A percentile compares a stretch with the other conserved stretches of the same genome.
These are phyloP conservation scores for Hystrix cristata DNA, from an alignment of 2,113 vertebrate species.

Conservation along the genomic window DNA sequence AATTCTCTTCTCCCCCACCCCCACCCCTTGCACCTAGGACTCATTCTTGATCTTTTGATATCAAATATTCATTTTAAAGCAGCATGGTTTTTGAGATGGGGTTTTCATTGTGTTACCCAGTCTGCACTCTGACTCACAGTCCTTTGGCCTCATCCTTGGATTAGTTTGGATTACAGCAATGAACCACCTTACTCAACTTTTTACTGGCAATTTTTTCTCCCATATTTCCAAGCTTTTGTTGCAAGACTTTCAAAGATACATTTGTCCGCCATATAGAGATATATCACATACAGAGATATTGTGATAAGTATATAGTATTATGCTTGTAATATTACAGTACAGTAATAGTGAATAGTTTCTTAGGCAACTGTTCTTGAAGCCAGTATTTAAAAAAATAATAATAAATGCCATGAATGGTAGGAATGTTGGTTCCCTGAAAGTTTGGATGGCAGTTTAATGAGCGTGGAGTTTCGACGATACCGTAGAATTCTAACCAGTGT, in stretches of 20 bases:
- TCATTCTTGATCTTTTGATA: background rate
- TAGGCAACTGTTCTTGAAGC: background rate
- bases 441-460: background rate
- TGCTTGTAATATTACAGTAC: background rate
- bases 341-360: background rate
- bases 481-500: too few relatives aligned
- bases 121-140: background rate
- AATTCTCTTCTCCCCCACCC: background rate
- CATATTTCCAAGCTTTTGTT: background rate
- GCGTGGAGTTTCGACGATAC: too few relatives aligned
- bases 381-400: background rate
- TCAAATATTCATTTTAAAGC: background rate
- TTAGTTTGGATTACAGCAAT: background rate
- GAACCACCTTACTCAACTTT: background rate
- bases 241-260: background rate
- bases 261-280: background rate
- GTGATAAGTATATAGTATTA: background rate
- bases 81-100: background rate
- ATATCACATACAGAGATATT: background rate
- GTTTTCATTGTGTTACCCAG: background rate
- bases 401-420: background rate
- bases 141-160: background rate
- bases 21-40: background rate
- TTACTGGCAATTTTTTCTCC: background rate
- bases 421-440: background rate